A percentile compares a stretch with the other conserved stretches of the same genome.
phyloP scores from a whole-genome alignment of 2,888 invertebrate species.

The Hyposoter didymator region DNA sequence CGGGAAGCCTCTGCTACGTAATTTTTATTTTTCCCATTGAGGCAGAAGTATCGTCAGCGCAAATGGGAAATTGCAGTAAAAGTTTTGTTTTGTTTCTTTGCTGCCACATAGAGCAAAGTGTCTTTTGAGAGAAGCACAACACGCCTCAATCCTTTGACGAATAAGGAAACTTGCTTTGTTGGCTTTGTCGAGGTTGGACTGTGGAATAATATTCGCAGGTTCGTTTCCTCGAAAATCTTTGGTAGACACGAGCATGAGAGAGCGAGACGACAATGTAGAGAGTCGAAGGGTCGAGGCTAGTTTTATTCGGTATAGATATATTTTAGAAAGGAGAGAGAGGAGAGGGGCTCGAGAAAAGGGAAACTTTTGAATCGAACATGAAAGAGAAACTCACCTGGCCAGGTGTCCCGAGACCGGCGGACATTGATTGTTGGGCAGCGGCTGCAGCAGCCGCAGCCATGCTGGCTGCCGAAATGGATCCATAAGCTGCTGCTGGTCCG shows the following conservation, averaged over 20 bases:
- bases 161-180: conserved; percentile 60
- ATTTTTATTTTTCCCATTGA: background rate
- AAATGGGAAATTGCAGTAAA: background rate
- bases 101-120: conserved; percentile 20
- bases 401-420: conserved; percentile 88
- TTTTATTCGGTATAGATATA: background rate
- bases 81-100: background rate
- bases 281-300: background rate
- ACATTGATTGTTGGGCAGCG: conserved; percentile 89
- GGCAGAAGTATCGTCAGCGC: background rate
- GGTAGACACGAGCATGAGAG: conserved; percentile 28
- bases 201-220: conserved; percentile 45
- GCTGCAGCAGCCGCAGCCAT: conserved; percentile 90
- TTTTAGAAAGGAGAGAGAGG: background rate
- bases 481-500: conserved; percentile 89
- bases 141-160: conserved; percentile 58
- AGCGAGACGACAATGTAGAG: background rate
- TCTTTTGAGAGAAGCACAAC: conserved; percentile 45
- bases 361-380: conserved; percentile 58
- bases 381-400: conserved; percentile 87
- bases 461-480: conserved; percentile 90
- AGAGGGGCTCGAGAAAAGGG: conserved; percentile 44
- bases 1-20: background rate
- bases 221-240: conserved; percentile 64
- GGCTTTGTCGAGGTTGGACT: conserved; percentile 28